Evolutionary conservation across 2,888 invertebrate species (phyloP).

Genomic region (Brachyptera putata): DNA sequence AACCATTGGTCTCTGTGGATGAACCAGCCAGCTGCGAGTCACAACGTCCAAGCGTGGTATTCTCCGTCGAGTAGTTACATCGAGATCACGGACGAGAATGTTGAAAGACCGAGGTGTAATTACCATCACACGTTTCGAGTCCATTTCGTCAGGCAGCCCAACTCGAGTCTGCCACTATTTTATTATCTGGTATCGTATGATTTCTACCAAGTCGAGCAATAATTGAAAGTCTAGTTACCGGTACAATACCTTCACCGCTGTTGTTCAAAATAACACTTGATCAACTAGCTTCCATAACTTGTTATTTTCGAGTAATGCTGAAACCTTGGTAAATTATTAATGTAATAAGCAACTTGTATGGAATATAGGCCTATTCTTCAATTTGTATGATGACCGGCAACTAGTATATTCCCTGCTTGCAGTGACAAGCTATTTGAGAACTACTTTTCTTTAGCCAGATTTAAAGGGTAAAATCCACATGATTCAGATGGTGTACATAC

Average conservation of each 20-base stretch:
- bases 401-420: too few species aligned
- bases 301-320: too few species aligned
- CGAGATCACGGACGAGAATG: constrained; percentile 37
- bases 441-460: too few species aligned
- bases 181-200: constrained; percentile 33
- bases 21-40: constrained; percentile 43
- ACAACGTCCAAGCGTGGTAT: constrained; percentile 43
- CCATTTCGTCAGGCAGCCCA: constrained; percentile 38
- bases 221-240: constrained; percentile 37
- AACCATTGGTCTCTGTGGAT: constrained; percentile 45
- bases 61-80: constrained; percentile 44
- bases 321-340: too few species aligned
- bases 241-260: neutral
- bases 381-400: too few species aligned
- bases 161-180: constrained; percentile 23
- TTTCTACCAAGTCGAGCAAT: neutral
- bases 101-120: constrained; percentile 40
- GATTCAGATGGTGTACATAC: too few species aligned
- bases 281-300: too few species aligned
- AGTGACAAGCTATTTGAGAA: too few species aligned
- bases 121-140: constrained; percentile 41
- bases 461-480: too few species aligned
- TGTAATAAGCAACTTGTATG: too few species aligned
- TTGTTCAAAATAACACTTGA: too few species aligned
- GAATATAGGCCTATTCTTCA: too few species aligned